phyloP scores from a whole-genome alignment of 2,113 vertebrate genomes.

The Sapajus apella region DNA sequence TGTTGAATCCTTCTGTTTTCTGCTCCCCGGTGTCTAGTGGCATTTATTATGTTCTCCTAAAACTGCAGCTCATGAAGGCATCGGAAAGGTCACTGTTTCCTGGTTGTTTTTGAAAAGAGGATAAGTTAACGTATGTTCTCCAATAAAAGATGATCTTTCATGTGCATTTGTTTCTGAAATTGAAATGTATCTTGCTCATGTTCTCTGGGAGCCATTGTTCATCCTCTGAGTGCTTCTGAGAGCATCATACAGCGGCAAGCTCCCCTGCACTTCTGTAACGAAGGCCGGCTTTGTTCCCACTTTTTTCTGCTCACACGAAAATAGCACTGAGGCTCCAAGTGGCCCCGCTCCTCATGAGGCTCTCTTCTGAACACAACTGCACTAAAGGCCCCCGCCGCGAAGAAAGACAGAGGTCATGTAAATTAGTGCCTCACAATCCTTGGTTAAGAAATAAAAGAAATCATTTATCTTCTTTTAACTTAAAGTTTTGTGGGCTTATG shows the following conservation, averaged over 20 bases:
- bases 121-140: constrained; percentile 77
- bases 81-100: constrained; percentile 83
- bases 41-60: constrained; percentile 83
- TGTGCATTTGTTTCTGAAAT: constrained; percentile 59
- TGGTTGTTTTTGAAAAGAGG: constrained; percentile 69
- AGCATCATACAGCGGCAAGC: background rate
- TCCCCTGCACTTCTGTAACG: rapidly evolving
- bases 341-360: background rate
- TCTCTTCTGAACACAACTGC: background rate
- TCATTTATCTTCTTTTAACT: background rate
- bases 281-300: background rate
- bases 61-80: constrained; percentile 72
- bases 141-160: constrained; percentile 75
- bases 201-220: background rate
- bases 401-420: background rate
- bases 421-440: background rate
- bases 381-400: background rate
- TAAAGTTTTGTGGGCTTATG: background rate
- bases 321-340: background rate
- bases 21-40: constrained; percentile 67
- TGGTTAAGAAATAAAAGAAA: background rate
- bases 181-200: background rate
- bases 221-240: background rate
- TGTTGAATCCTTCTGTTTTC: constrained; percentile 80
- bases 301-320: background rate